Evolutionary conservation across 2,113 vertebrate species (phyloP).

Genomic region (Budorcas taxicolor): DNA sequence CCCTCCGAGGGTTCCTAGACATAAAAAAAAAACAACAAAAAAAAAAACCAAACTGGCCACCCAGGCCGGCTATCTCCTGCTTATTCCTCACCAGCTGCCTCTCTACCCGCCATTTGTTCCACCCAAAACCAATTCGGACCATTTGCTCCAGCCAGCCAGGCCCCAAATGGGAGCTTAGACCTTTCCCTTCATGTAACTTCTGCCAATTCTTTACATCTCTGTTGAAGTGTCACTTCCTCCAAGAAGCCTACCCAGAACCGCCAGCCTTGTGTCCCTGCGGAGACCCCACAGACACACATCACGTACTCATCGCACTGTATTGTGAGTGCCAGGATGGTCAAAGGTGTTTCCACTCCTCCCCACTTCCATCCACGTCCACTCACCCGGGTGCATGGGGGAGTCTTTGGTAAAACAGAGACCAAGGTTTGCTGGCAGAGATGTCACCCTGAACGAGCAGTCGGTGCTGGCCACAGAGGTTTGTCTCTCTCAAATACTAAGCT

Average conservation of each 20-base stretch:
- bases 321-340: background rate
- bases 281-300: background rate
- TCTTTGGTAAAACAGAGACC: background rate
- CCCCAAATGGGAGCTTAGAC: background rate
- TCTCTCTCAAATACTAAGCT: background rate
- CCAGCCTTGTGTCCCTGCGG: background rate
- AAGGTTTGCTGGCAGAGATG: background rate
- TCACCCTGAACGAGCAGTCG: rapidly evolving
- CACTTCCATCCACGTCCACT: background rate
- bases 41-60: background rate
- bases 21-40: background rate
- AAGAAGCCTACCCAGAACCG: background rate
- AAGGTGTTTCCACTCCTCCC: rapidly evolving
- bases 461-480: background rate
- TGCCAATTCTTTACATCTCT: background rate
- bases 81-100: background rate
- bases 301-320: background rate
- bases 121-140: background rate
- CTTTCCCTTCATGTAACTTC: background rate
- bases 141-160: conserved; percentile 32
- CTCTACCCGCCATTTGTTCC: conserved; percentile 8
- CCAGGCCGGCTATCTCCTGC: background rate
- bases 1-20: background rate
- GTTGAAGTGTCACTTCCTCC: conserved; percentile 34
- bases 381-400: rapidly evolving